Evolutionary conservation across 2,888 invertebrate species (phyloP).

Genomic region (Campoplex nolae): DNA sequence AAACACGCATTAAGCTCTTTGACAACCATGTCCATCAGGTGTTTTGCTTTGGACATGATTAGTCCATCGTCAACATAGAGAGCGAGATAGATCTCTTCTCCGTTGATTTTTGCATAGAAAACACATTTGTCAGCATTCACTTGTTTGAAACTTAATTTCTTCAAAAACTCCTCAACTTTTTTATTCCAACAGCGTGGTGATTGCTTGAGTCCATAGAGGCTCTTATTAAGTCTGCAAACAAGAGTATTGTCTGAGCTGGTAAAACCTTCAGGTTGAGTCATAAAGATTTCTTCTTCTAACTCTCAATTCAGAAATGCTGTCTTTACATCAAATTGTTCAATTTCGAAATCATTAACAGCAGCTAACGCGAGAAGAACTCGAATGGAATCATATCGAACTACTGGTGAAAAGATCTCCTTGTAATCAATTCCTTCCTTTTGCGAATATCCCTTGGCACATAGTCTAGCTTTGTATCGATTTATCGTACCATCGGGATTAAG

Average conservation of each 20-base stretch:
- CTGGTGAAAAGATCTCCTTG: slow-evolving; percentile 57
- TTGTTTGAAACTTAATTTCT: neutral
- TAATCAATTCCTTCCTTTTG: slow-evolving; percentile 57
- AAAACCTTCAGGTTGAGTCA: neutral
- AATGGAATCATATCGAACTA: slow-evolving; percentile 15
- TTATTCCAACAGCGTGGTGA: neutral
- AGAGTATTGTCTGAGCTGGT: neutral
- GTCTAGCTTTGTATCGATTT: slow-evolving; percentile 47
- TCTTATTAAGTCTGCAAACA: neutral
- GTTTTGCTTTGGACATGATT: too few species aligned
- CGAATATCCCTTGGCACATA: slow-evolving; percentile 55
- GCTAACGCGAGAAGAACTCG: neutral
- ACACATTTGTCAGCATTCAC: neutral
- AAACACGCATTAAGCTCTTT: too few species aligned
- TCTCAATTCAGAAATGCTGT: neutral
- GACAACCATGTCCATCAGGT: too few species aligned
- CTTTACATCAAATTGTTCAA: neutral
- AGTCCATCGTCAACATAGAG: slow-evolving; percentile 4
- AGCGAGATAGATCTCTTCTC: neutral
- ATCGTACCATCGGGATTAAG: slow-evolving; percentile 38
- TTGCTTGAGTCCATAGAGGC: neutral
- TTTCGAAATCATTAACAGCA: neutral
- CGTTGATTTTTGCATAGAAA: neutral
- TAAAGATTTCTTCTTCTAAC: neutral
- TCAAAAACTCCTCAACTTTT: neutral